Conservation (phyloP, 2,113 vertebrate genomes). For the Neomonachus schauinslandi region DNA sequence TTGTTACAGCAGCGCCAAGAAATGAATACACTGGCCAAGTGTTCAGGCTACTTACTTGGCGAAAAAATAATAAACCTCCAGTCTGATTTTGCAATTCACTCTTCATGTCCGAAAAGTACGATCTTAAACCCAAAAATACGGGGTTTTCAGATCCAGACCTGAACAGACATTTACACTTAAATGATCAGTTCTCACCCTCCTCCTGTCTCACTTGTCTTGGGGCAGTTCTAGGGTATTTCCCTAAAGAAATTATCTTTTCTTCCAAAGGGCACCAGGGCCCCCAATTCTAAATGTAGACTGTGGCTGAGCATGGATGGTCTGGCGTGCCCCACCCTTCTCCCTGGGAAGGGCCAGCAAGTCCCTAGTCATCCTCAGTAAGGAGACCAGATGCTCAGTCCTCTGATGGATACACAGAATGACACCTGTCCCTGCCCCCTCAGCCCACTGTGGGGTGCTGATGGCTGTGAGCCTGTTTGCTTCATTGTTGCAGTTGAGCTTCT, state of each 20-base stretch:
- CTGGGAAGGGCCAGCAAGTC: background rate
- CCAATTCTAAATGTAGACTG: background rate
- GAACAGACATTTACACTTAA: background rate
- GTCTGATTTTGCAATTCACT: conserved; percentile 75
- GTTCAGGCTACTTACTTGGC: conserved; percentile 69
- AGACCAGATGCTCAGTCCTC: background rate
- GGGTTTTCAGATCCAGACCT: background rate
- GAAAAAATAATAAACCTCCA: conserved; percentile 40
- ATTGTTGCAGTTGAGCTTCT: background rate
- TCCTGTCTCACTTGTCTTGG: background rate
- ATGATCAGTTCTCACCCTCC: background rate
- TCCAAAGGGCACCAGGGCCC: background rate
- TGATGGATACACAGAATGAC: background rate
- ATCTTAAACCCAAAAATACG: conserved; percentile 26
- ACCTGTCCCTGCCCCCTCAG: background rate
- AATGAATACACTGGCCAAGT: background rate
- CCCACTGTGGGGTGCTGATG: rapidly evolving
- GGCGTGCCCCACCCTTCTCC: background rate
- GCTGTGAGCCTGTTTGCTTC: background rate
- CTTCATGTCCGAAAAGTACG: conserved; percentile 20
- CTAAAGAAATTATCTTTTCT: background rate
- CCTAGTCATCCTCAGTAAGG: background rate
- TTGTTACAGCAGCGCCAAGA: background rate
- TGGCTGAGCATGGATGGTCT: background rate
- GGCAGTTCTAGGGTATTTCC: background rate